Evolutionary conservation across 2,888 invertebrate species (phyloP), one percentile per base, ranked within the genome.

Genomic region (Physocephala rufipes): DNA sequence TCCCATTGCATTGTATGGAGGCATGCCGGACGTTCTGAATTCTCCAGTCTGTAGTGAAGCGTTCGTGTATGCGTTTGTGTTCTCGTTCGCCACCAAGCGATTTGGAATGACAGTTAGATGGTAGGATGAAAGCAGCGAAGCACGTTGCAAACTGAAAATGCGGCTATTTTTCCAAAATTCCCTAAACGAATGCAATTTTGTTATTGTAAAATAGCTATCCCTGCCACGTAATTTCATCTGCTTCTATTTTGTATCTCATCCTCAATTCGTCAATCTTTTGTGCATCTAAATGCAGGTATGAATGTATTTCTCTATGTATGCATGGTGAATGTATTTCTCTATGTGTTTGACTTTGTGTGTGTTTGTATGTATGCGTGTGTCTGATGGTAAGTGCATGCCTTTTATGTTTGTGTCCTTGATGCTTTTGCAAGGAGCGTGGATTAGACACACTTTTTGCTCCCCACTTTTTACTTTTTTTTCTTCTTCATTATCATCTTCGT

Each of bases 1-100:
- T 87, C 93, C 93, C 9, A 89, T 90, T 89, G 89, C 73, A 91
- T 92, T 71, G 89, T 90, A 70, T 93, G 93, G 93, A 88, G 90
- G 79, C 88, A 90, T 71, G 88, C 89, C 70, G 90, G 90, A 62
- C 88, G 89, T 78, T 88, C 87, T 55, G 90, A 91, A 82, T 89
- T 91, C 75, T 89, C 90, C 67, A 90, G 90, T 79, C 87, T 90
- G 75, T 90, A 91, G 79, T 91, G 91, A 82, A 82, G 79, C 74
- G 63, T 2, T 24, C 9, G 2, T 26, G 65, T 1, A 51, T 24
- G 61, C 21, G 55, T 36, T 36, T 4, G 19, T 55, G 21, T 24
- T 55, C 3, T 2, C 21, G 19, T n/a, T 55, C 19, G 21, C 21
- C 19, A n/a, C 21, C 55, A 21, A n/a, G 15, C n/a, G 51, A 36